A percentile compares a stretch with the other conserved stretches of the same genome.
Evolutionary conservation across 2,888 invertebrate genomes (phyloP).

Genomic region (Flabesymbios commensalis): DNA sequence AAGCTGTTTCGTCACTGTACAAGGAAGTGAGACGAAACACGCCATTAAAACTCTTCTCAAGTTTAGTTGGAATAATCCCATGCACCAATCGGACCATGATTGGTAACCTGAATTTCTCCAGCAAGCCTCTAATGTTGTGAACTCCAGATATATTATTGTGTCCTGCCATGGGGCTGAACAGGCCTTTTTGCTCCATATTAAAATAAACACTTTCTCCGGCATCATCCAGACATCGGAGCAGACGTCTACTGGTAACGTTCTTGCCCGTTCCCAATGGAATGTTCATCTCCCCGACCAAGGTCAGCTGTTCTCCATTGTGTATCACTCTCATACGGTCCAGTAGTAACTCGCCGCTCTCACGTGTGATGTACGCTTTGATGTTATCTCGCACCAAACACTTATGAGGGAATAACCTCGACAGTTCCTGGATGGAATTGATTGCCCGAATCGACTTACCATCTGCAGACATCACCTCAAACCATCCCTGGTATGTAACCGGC

Average conservation of each 20-base stretch:
- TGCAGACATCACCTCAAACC: constrained; percentile 91
- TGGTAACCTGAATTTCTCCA: constrained; percentile 83
- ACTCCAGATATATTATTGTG: constrained; percentile 94
- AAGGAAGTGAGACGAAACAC: constrained; percentile 53
- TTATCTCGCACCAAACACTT: constrained; percentile 73
- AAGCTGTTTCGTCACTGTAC: constrained; percentile 55
- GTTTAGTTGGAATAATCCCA: constrained; percentile 78
- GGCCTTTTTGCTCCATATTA: constrained; percentile 83
- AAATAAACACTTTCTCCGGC: constrained; percentile 83
- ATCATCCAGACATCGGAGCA: constrained; percentile 83
- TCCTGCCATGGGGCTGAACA: constrained; percentile 89
- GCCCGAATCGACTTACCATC: constrained; percentile 89
- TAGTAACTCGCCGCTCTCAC: background rate
- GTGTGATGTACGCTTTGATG: constrained; percentile 17
- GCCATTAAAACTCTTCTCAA: constrained; percentile 52
- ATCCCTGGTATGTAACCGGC: constrained; percentile 87
- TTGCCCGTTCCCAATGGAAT: constrained; percentile 37
- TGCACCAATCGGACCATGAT: constrained; percentile 89
- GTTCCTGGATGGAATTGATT: constrained; percentile 83
- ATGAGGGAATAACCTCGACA: constrained; percentile 67
- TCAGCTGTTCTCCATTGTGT: constrained; percentile 53
- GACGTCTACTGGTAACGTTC: constrained; percentile 56
- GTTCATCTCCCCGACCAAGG: constrained; percentile 48
- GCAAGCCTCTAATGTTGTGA: constrained; percentile 84
- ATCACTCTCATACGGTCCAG: constrained; percentile 43